Base-by-base conservation (phyloP, 2,888 invertebrate genomes). In the Melinaea marsaeus region DNA sequence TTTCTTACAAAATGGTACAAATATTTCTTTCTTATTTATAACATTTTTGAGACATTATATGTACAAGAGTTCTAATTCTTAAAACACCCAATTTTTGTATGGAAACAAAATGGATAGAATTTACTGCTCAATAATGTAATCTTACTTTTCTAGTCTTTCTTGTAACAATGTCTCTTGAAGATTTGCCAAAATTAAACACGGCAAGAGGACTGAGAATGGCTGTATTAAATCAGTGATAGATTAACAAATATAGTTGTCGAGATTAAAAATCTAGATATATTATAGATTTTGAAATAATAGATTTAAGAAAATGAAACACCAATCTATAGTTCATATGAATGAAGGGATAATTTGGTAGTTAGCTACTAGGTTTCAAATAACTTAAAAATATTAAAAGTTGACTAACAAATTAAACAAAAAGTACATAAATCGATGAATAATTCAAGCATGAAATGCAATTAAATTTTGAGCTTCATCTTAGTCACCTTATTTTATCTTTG, bases 191-290 rank as follows among this genome's bases (percentile, higher is more conserved):
- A 63, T 68, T 68, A 65, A 63, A 61, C 60, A 72, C 71, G 79
- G 82, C 80, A 78, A 68, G 74, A 71, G 74, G 85, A 86, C 86
- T 86, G 87, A 85, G 74, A 76, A 81, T 74, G 86, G 86, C 85
- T 86, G 84, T 86, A 68, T 65, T 64, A 47, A 69, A 62, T 54
- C 66, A 59, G 63, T 65, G 63, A 65, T 68, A 68, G 55, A 57
- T 60, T 62, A 65, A 63, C 61, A 65, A 64, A 63, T 54, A 60
- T 62, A 59, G 58, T 37, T 42, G 61, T 58, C 46, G 64, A 62
- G 60, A 57, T 62, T 64, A 64, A 58, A 48, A 48, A 61, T 63
- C 35, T 65, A 67, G 62, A 55, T 57, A 61, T 67, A 60, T 57
- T 59, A 59, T 61, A 61, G 58, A 47, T 58, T 59, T 58, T 55